Conservation (phyloP, 2,797 vertebrate genomes). For the Semotilus atromaculatus region DNA sequence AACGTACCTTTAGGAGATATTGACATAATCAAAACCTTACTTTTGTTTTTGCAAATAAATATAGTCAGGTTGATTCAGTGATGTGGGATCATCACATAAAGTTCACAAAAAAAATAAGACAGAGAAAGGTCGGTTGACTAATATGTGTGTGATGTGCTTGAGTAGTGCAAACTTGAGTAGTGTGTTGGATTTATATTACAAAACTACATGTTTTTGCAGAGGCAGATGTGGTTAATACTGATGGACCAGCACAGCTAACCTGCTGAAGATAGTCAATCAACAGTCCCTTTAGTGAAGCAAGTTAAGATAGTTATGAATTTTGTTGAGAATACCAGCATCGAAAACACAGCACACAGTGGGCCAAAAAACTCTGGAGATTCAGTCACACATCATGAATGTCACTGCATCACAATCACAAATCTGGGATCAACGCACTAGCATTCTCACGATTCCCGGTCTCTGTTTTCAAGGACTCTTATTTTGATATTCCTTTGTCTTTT, state of each 20-base stretch:
- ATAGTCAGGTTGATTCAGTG: neutral
- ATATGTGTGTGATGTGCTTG: neutral
- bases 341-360: too few species aligned
- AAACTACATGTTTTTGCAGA: neutral
- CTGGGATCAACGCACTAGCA: too few species aligned
- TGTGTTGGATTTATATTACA: neutral
- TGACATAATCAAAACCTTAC: neutral
- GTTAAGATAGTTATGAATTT: too few species aligned
- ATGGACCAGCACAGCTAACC: too few species aligned
- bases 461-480: too few species aligned
- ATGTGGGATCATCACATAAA: neutral
- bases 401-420: too few species aligned
- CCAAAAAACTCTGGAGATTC: too few species aligned
- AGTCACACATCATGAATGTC: too few species aligned
- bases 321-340: too few species aligned
- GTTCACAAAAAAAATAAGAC: neutral
- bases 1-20: neutral
- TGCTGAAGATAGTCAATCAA: neutral
- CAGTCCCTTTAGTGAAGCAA: too few species aligned
- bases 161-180: neutral
- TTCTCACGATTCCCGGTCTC: too few species aligned
- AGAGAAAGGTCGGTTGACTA: neutral
- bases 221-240: neutral
- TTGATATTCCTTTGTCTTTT: too few species aligned
- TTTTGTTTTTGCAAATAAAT: neutral